These are phyloP conservation scores for Toxotes lorentzi DNA, from an alignment of 2,797 vertebrate species.

Conservation along the genomic window DNA sequence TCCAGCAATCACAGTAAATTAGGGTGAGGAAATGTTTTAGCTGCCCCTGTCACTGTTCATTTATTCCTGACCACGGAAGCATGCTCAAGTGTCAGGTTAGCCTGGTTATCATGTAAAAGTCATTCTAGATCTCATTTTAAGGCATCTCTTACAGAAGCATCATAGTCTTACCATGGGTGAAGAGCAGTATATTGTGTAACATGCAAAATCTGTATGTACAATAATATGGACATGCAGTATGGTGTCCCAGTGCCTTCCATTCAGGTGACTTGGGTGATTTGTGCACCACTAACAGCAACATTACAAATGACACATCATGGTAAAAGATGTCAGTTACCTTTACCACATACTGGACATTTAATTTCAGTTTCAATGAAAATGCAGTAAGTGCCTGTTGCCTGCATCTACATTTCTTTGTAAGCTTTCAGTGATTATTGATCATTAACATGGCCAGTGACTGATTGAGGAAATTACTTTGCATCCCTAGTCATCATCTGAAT, in stretches of 20 bases:
- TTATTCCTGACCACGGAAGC: background rate
- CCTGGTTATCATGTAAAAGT: background rate
- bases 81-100: background rate
- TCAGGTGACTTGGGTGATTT: background rate
- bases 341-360: background rate
- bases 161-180: background rate
- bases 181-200: background rate
- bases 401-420: background rate
- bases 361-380: no score
- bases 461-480: background rate
- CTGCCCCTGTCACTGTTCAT: conserved; percentile 8
- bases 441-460: background rate
- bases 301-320: background rate
- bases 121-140: background rate
- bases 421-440: background rate
- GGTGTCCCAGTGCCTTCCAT: background rate
- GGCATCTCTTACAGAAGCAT: background rate
- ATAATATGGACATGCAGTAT: background rate
- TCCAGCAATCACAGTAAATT: conserved; percentile 10
- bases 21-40: background rate
- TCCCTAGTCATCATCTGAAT: background rate
- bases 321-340: background rate
- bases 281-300: background rate
- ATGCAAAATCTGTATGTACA: background rate
- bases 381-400: background rate